These are phyloP conservation scores for Iselma pallidipennis DNA, from an alignment of 2,888 invertebrate genomes.

Conservation along the genomic window DNA sequence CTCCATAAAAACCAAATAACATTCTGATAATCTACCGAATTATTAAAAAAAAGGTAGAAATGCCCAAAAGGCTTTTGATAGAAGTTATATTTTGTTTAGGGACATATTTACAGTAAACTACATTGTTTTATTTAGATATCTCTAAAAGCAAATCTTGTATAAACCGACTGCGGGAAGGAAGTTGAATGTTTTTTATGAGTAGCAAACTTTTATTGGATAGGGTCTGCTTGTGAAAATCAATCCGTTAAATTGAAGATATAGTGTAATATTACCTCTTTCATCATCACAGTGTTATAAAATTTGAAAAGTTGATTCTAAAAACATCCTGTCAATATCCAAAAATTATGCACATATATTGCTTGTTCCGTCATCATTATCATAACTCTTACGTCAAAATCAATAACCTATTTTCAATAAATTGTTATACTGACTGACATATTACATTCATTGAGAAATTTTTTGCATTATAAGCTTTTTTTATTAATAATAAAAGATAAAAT, in stretches of 20 bases:
- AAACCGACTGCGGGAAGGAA: background rate
- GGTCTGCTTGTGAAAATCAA: background rate
- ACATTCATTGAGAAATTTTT: too few relatives aligned
- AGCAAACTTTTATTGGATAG: background rate
- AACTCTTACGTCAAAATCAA: too few relatives aligned
- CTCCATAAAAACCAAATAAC: too few relatives aligned
- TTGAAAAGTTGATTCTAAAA: too few relatives aligned
- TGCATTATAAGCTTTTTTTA: background rate
- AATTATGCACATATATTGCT: too few relatives aligned
- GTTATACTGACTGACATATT: too few relatives aligned
- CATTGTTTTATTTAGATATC: background rate
- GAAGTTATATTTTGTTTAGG: too few relatives aligned
- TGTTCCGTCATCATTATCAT: too few relatives aligned
- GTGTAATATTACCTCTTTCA: background rate
- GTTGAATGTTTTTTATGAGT: background rate
- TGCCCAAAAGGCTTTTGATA: too few relatives aligned
- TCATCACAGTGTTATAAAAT: background rate
- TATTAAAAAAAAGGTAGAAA: background rate
- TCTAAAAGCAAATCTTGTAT: background rate
- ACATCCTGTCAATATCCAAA: background rate
- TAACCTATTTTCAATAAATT: too few relatives aligned
- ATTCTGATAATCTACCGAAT: too few relatives aligned
- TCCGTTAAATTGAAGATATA: background rate
- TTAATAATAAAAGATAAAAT: background rate
- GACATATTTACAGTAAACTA: too few relatives aligned